Percentiles rank a stretch among this genome's conserved stretches.
Conservation (phyloP, 2,888 invertebrate genomes). For the Eugnorisma glareosa region DNA sequence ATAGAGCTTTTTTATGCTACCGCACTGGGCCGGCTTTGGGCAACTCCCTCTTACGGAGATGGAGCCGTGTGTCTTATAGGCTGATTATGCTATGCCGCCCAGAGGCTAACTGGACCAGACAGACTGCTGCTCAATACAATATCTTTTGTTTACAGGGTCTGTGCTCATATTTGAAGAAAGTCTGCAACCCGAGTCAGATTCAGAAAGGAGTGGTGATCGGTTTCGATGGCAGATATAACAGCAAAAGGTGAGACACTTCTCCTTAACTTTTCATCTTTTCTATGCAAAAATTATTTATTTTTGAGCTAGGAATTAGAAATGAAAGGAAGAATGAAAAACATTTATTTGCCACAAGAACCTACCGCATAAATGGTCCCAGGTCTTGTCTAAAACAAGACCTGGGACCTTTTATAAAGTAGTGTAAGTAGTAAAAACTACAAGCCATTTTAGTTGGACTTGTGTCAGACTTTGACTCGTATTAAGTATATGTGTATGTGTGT, state of each 20-base stretch:
- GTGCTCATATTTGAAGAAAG: conserved; percentile 93
- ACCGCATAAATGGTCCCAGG: background rate
- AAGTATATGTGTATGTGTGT: too few relatives aligned
- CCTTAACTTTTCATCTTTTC: background rate
- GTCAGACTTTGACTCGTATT: background rate
- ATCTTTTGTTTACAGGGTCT: conserved; percentile 91
- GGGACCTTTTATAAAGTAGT: too few relatives aligned
- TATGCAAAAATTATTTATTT: background rate
- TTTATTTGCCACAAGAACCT: background rate
- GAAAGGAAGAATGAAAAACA: background rate
- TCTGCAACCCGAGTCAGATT: conserved; percentile 89
- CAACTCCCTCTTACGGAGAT: background rate
- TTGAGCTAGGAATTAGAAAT: background rate
- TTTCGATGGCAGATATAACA: conserved; percentile 98
- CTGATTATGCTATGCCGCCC: background rate
- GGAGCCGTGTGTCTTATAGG: background rate
- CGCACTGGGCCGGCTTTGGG: background rate
- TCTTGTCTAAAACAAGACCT: too few relatives aligned
- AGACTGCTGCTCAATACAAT: background rate
- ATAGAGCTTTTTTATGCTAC: background rate
- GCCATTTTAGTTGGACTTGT: background rate
- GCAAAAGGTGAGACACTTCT: conserved; percentile 92
- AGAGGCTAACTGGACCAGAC: background rate
- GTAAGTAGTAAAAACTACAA: background rate
- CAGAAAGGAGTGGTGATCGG: conserved; percentile 96